Evolutionary conservation across 2,113 vertebrate genomes (phyloP).

Genomic region (Sarotherodon lohbergeri): DNA sequence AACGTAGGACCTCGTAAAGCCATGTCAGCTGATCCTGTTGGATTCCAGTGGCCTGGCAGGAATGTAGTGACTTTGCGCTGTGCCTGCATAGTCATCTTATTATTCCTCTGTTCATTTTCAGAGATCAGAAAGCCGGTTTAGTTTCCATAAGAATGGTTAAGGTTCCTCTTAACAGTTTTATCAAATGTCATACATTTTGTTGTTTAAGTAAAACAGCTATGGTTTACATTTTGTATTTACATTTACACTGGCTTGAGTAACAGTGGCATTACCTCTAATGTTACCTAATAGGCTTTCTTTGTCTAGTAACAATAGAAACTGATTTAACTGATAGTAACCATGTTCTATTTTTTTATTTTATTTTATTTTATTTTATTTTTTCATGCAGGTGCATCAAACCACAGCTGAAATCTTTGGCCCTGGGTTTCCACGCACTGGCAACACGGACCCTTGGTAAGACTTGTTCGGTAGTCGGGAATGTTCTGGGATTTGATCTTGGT

Average conservation of each 20-base stretch:
- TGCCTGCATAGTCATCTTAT: background rate
- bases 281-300: background rate
- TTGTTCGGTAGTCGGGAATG: background rate
- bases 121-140: background rate
- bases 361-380: background rate
- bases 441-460: conserved; percentile 85
- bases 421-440: conserved; percentile 85
- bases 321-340: background rate
- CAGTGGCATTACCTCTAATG: background rate
- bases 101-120: background rate
- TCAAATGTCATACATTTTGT: background rate
- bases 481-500: background rate
- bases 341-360: background rate
- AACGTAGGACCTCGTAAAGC: background rate
- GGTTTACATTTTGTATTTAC: background rate
- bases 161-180: background rate
- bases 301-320: background rate
- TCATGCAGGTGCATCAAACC: conserved; percentile 81
- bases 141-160: background rate
- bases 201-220: background rate
- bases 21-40: conserved; percentile 1
- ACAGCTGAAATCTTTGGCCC: conserved; percentile 84
- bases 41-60: background rate
- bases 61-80: background rate
- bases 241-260: background rate